These are phyloP conservation scores for Hedya salicella DNA, from an alignment of 2,888 invertebrate genomes.

Conservation along the genomic window DNA sequence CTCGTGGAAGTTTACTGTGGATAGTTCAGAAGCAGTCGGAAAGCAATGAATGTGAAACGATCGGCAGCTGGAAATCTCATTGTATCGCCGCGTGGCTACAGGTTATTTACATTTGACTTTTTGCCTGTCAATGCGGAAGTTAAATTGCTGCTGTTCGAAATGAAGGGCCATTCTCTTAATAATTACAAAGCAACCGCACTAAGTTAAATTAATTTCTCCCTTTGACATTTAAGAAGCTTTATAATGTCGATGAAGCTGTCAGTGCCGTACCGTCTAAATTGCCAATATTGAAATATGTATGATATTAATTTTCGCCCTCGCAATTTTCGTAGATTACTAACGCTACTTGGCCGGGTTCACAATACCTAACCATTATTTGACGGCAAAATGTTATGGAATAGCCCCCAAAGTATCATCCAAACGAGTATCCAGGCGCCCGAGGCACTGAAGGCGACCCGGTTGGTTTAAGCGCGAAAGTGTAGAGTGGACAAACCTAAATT, in stretches of 20 bases:
- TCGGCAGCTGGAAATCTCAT: constrained; percentile 53
- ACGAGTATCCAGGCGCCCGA: constrained; percentile 69
- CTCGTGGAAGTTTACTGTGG: constrained; percentile 36
- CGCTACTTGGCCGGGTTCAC: constrained; percentile 41
- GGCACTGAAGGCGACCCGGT: constrained; percentile 73
- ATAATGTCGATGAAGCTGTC: constrained; percentile 12
- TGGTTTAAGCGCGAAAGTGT: constrained; percentile 59
- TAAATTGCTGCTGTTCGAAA: constrained; percentile 72
- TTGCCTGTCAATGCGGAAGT: constrained; percentile 78
- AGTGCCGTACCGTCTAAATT: constrained; percentile 7
- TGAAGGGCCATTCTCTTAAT: constrained; percentile 58
- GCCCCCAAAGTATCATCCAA: constrained; percentile 56
- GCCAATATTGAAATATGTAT: constrained; percentile 31
- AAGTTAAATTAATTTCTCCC: constrained; percentile 18
- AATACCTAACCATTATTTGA: constrained; percentile 44
- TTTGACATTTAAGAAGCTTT: constrained; percentile 5
- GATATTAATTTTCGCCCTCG: constrained; percentile 31
- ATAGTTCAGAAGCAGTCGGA: constrained; percentile 50
- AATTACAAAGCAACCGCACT: constrained; percentile 13
- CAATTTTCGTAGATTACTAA: constrained; percentile 44
- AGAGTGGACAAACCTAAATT: constrained; percentile 59
- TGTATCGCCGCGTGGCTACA: constrained; percentile 66
- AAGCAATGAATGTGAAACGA: constrained; percentile 47
- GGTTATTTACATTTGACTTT: constrained; percentile 85
- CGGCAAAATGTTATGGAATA: constrained; percentile 60